Percentiles rank a stretch among this genome's conserved stretches.
Evolutionary conservation across 2,888 invertebrate genomes (phyloP).

Genomic region (Deladenus siricidicola): DNA sequence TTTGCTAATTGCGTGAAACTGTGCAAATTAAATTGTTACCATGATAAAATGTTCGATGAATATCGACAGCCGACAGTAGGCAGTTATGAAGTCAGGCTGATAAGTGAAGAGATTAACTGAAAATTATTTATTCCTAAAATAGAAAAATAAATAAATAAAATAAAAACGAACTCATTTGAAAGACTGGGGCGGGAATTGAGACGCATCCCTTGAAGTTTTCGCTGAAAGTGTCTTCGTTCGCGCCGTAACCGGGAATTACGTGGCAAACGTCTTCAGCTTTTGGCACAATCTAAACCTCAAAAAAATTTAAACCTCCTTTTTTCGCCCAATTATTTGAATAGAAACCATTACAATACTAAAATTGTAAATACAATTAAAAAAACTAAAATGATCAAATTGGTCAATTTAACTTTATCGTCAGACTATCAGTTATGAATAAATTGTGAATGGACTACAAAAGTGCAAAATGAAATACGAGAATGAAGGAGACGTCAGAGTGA

Average conservation of each 20-base stretch:
- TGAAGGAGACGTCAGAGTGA: conserved; percentile 77
- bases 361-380: too few species aligned
- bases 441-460: not conserved
- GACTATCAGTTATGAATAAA: not conserved
- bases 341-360: too few species aligned
- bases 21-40: conserved; percentile 29
- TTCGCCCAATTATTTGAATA: too few species aligned
- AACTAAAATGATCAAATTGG: too few species aligned
- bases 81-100: conserved; percentile 76
- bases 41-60: conserved; percentile 71
- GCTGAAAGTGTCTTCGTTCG: conserved; percentile 9
- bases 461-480: conserved; percentile 63
- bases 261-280: conserved; percentile 64
- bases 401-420: not conserved
- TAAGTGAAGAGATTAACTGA: conserved; percentile 92
- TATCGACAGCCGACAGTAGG: conserved; percentile 84
- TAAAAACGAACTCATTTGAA: conserved; percentile 58
- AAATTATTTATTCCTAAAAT: conserved; percentile 54
- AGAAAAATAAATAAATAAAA: conserved; percentile 1
- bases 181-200: conserved; percentile 78
- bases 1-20: too few species aligned
- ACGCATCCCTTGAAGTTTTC: conserved; percentile 78
- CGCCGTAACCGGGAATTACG: conserved; percentile 10
- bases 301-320: too few species aligned
- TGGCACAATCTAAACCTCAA: conserved; percentile 35